Evolutionary conservation across 2,113 vertebrate genomes (phyloP).

Genomic region (Lonchura striata): DNA sequence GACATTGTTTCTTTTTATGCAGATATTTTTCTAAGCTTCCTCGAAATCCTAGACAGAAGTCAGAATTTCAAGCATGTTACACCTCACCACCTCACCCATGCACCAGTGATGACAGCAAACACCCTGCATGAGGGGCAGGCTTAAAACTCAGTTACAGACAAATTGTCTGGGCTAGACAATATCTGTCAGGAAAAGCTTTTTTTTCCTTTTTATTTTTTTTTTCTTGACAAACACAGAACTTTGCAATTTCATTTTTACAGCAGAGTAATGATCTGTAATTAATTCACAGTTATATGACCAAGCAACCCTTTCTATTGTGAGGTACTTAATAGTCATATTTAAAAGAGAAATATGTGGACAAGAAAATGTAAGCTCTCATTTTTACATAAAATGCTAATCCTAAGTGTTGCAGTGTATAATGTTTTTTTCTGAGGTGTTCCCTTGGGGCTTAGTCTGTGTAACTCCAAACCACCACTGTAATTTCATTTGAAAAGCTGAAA

Average conservation of each 20-base stretch:
- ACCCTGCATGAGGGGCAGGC: not conserved
- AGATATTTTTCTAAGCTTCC: not conserved
- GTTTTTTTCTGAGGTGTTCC: not conserved
- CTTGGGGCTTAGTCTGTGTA: not conserved
- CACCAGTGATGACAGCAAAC: not conserved
- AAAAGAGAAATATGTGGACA: not conserved
- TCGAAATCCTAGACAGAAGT: not conserved
- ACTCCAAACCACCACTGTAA: not conserved
- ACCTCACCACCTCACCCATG: fast-evolving
- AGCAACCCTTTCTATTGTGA: not conserved
- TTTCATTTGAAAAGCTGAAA: not conserved
- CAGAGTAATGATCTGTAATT: not conserved
- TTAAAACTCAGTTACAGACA: not conserved
- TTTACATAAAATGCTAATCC: not conserved
- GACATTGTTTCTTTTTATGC: not conserved
- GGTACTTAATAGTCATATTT: not conserved
- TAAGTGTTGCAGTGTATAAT: not conserved
- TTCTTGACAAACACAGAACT: not conserved
- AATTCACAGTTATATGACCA: not conserved
- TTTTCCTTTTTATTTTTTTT: not conserved
- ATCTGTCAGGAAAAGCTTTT: not conserved
- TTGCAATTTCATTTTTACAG: not conserved
- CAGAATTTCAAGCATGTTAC: not conserved
- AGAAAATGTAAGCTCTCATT: not conserved
- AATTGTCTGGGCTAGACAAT: not conserved